Base-by-base conservation (phyloP, 2,888 invertebrate genomes). In the Parasteatoda lunata region DNA sequence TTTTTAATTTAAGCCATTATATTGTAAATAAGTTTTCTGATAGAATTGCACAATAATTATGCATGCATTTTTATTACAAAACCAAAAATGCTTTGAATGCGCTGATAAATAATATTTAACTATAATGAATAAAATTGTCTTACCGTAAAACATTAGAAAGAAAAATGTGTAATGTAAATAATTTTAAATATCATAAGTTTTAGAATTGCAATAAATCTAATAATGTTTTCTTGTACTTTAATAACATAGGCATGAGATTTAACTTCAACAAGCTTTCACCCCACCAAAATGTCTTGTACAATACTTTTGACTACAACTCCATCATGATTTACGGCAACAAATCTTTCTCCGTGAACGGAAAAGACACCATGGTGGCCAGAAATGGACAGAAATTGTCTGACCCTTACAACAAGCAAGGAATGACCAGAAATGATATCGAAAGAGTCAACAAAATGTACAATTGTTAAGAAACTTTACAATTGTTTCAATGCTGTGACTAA, bases 391-490 rank as follows among this genome's bases (percentile, higher is more conserved):
- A 49, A 5, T 15, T 86, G n/a, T 9, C 7, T 5, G 54, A 86
- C 11, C 80, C 85, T 6, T 80, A 48, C 7, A 64, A 81, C 13
- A 86, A 86, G 76, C n/a, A 66, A 3, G 71, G 66, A 3, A 71
- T 86, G 80, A 80, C 76, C 5, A 15, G 47, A 4, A 47, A 71
- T n/a, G 85, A 86, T 49, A 71, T 86, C 6, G 4, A 52, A 8
- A 59, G 85, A 45, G 80, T 86, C 47, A 86, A 68, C 13, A 86
- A 77, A 48, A 86, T 86, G 85, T 86, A 86, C 51, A 51, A 66
- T 8, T 86, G 85, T 8, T 79, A 76, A 15, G 48, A 9, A 59
- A n/a, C 4, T 59, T 30, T 30, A 30, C 30, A 30, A 1, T 30
- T 30, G 30, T 2, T 30, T 30, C 30, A 30, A 30, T 30, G 2